Base-by-base conservation (phyloP, 35 echinoderm and acorn worm genomes). In the Apostichopus parvimensis region DNA sequence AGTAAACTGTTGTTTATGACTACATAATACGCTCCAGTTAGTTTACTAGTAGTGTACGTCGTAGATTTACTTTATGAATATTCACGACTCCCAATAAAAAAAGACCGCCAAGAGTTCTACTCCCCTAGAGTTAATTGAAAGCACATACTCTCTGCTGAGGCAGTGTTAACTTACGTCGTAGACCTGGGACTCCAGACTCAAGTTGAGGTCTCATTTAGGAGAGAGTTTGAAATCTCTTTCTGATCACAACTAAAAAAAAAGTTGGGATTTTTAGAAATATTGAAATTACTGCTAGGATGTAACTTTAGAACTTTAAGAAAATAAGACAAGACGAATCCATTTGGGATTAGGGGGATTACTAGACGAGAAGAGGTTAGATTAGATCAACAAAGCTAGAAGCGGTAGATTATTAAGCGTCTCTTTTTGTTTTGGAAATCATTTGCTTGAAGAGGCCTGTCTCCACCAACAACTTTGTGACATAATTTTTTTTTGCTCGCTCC, bases 91-190 rank as follows among this genome's bases (percentile, higher is more conserved):
- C 79, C 79, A 45, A 55, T 45, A 11, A 45, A 45, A 45, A 45
- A n/a, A 82, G 79, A 82, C 79, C 79, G 55, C 79, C 79, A 82
- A 82, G 79, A 56, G 79, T 82, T 82, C 24, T 18, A 53, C 79
- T 56, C 79, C 79, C 79, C 85, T 21, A 59, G 85, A 87, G 85
- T 28, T 87, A 71, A 71, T 87, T 62, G 57, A 87, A 87, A 87
- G 64, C 22, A 59, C 64, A 87, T 87, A 87, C 59, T 62, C 54
- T 24, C 57, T 20, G 64, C 2, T 57, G 85, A 87, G 55, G n/a
- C 17, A 87, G 85, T 71, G 56, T 62, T 28, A 59, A 23, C 57
- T 26, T 64, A 71, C 57, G 64, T 25, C 85, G 57, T 14, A 66
- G 57, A 87, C 57, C 85, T 65, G 56, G n/a, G 54, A 22, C 54